phyloP scores from a whole-genome alignment of 2,888 invertebrate genomes.

The Drosophila limbata region DNA sequence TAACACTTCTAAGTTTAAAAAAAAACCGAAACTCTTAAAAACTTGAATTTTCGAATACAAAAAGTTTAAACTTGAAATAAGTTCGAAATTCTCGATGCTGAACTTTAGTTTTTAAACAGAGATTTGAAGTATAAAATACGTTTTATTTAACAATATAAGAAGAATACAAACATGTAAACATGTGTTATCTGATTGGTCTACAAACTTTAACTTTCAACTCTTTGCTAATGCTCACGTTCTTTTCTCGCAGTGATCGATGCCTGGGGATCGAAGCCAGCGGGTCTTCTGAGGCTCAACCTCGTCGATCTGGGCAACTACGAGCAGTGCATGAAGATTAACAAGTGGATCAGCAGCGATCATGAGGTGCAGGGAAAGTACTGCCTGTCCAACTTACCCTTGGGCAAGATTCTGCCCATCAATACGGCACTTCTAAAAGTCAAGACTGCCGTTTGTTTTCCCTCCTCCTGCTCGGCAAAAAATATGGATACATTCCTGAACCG shows the following conservation, averaged over 20 bases:
- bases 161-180: too few species aligned
- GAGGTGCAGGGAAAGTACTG: slow-evolving; percentile 61
- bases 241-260: slow-evolving; percentile 84
- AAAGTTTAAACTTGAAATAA: too few species aligned
- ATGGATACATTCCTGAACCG: slow-evolving; percentile 51
- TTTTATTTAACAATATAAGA: too few species aligned
- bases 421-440: slow-evolving; percentile 40
- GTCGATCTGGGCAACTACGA: slow-evolving; percentile 83
- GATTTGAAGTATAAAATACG: too few species aligned
- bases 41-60: too few species aligned
- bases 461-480: slow-evolving; percentile 54
- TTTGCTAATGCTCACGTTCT: too few species aligned
- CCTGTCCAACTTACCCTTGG: slow-evolving; percentile 25
- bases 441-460: slow-evolving; percentile 74
- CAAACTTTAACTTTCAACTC: too few species aligned
- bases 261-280: slow-evolving; percentile 84
- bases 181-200: too few species aligned
- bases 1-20: too few species aligned
- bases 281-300: slow-evolving; percentile 82
- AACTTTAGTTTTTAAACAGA: too few species aligned
- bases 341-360: slow-evolving; percentile 8
- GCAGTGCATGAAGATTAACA: slow-evolving; percentile 79
- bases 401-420: not conserved
- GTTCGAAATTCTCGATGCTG: too few species aligned
- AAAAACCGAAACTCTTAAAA: too few species aligned